phyloP scores from a whole-genome alignment of 2,888 invertebrate species.

The Ferrisia virgata region DNA sequence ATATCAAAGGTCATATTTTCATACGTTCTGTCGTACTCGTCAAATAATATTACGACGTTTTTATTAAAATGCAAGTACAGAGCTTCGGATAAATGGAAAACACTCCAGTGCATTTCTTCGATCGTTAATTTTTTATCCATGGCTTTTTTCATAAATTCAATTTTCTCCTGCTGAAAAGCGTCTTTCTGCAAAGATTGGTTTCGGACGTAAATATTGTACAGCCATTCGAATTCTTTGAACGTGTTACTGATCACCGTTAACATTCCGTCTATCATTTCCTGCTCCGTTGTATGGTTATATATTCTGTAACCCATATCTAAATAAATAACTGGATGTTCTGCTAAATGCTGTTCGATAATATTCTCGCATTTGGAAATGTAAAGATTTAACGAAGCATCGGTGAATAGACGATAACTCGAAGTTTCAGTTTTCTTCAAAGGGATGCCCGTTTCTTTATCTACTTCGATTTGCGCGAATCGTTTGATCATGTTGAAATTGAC shows the following conservation, averaged over 20 bases:
- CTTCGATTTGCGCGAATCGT: constrained; percentile 1
- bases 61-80: background rate
- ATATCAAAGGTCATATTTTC: background rate
- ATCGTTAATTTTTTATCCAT: background rate
- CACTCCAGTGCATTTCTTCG: background rate
- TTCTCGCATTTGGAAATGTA: background rate
- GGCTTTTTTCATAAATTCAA: background rate
- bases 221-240: background rate
- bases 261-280: background rate
- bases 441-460: background rate
- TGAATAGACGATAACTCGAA: background rate
- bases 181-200: background rate
- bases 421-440: background rate
- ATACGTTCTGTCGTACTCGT: background rate
- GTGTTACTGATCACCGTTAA: background rate
- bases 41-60: background rate
- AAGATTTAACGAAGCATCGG: background rate
- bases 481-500: constrained; percentile 6
- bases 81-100: background rate
- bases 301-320: background rate
- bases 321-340: background rate
- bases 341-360: background rate
- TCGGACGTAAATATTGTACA: background rate
- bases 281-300: background rate
- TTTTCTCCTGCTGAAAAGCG: background rate